Conservation (phyloP, 2,797 vertebrate genomes). For the Myotis vivesi region DNA sequence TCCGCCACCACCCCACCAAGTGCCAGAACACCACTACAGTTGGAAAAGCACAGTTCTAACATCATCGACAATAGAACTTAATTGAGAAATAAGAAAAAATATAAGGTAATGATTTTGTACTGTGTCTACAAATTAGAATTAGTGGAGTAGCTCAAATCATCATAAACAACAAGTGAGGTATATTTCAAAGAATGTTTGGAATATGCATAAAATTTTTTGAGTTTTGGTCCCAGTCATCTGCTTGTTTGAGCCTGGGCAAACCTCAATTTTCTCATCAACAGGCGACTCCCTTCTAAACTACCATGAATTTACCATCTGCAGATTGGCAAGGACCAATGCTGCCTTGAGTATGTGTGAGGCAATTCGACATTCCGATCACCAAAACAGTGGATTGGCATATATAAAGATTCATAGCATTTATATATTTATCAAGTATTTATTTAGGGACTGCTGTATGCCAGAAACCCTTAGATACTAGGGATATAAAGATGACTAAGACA, state of each 20-base stretch:
- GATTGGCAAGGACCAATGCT: neutral
- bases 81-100: neutral
- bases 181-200: neutral
- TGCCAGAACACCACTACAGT: neutral
- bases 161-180: neutral
- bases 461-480: neutral
- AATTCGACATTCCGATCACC: neutral
- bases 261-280: neutral
- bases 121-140: neutral
- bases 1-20: neutral
- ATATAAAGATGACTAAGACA: slow-evolving; percentile 1
- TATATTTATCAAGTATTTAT: neutral
- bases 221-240: neutral
- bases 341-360: neutral
- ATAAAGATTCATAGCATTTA: neutral
- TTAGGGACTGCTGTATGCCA: neutral
- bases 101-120: neutral
- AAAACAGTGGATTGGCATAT: neutral
- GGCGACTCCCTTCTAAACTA: neutral
- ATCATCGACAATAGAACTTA: neutral
- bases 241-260: neutral
- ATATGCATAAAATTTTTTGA: neutral
- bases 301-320: neutral
- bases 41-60: neutral
- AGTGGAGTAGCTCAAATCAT: neutral